Evolutionary conservation across 2,888 invertebrate species (phyloP).

Genomic region (Spilosoma lubricipeda): DNA sequence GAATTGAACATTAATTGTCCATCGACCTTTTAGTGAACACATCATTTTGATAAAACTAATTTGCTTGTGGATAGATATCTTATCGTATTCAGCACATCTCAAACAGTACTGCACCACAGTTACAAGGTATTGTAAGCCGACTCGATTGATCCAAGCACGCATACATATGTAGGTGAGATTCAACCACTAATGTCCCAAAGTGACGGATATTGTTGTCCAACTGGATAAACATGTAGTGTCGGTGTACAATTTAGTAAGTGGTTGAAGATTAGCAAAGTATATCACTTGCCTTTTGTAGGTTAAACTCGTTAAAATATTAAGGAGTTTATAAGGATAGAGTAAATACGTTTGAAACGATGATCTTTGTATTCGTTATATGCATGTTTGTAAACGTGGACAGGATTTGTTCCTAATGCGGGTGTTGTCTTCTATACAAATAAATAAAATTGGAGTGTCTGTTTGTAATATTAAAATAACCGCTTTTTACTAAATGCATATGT

Average conservation of each 20-base stretch:
- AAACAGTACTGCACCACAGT: neutral
- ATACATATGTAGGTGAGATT: neutral
- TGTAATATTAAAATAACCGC: no score
- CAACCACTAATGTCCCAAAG: neutral
- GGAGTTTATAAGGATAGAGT: no score
- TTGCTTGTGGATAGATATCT: neutral
- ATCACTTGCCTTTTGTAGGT: neutral
- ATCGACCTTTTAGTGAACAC: no score
- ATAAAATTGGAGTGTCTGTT: no score
- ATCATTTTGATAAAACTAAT: neutral
- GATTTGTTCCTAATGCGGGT: no score
- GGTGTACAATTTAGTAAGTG: neutral
- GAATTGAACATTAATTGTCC: neutral
- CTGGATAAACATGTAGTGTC: neutral
- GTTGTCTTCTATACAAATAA: no score
- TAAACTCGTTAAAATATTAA: neutral
- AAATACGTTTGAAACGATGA: neutral
- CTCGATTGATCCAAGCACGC: neutral
- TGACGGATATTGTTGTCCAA: neutral
- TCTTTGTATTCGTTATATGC: no score
- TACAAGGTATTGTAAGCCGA: neutral
- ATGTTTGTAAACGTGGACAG: no score
- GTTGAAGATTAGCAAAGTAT: neutral
- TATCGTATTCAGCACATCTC: neutral
- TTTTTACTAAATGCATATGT: no score